A percentile compares a stretch with the other conserved stretches of the same genome.
phyloP scores from a whole-genome alignment of 2,113 vertebrate genomes.

The Theristicus caerulescens region DNA sequence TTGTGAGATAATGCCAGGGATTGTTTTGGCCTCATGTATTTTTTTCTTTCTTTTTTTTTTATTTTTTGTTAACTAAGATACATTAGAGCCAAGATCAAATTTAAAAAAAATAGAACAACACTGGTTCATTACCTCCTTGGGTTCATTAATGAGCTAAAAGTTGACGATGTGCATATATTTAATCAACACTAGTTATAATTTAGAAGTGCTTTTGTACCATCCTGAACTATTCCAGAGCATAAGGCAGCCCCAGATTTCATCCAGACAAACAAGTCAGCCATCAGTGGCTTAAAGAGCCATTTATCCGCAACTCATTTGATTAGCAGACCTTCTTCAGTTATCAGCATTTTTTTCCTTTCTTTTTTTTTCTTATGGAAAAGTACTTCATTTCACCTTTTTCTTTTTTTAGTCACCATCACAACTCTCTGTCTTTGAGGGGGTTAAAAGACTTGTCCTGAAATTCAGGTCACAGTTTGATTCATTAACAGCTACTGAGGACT shows the following conservation, averaged over 20 bases:
- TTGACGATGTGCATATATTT: background rate
- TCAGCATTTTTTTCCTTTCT: background rate
- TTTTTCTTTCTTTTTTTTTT: background rate
- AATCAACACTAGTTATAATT: constrained; percentile 13
- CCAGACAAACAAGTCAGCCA: background rate
- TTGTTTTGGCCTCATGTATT: background rate
- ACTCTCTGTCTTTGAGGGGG: background rate
- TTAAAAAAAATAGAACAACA: background rate
- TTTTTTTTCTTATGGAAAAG: background rate
- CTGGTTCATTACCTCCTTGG: background rate
- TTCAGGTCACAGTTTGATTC: background rate
- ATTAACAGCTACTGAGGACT: background rate
- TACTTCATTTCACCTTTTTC: background rate
- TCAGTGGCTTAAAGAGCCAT: background rate
- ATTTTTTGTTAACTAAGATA: background rate
- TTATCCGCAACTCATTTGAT: background rate
- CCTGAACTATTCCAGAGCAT: background rate
- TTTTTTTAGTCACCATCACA: background rate
- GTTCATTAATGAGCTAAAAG: constrained; percentile 5
- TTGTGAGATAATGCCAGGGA: background rate
- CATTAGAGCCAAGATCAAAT: background rate
- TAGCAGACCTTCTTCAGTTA: background rate
- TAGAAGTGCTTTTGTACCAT: background rate
- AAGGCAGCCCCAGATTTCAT: background rate
- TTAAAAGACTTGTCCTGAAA: background rate